Conservation (phyloP, 1,140 invertebrate species). For the Ganaspis sp. region DNA sequence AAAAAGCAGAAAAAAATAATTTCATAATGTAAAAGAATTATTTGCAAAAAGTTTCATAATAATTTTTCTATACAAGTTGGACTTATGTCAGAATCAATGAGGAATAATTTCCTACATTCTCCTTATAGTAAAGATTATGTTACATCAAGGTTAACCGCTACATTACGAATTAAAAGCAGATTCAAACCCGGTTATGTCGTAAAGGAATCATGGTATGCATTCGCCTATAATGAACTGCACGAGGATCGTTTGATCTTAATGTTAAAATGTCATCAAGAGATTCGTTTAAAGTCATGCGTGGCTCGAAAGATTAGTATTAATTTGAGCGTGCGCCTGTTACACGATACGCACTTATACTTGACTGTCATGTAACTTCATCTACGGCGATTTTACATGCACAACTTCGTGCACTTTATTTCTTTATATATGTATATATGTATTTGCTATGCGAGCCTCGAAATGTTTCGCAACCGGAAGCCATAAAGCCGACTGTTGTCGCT, state of each 20-base stretch:
- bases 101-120: constrained; percentile 22
- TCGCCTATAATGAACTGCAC: constrained; percentile 14
- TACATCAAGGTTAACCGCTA: constrained; percentile 30
- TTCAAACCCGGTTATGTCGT: constrained; percentile 22
- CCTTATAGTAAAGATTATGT: constrained; percentile 12
- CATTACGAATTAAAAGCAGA: constrained; percentile 28
- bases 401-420: not conserved
- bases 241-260: constrained; percentile 31
- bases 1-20: not conserved
- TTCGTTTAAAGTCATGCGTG: constrained; percentile 11
- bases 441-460: constrained; percentile 28
- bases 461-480: constrained; percentile 30
- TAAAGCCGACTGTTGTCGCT: constrained; percentile 26
- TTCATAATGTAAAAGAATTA: not conserved
- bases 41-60: too few species aligned
- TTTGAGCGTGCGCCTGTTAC: constrained; percentile 29
- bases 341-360: constrained; percentile 18
- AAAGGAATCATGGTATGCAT: constrained; percentile 14
- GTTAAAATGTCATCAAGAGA: constrained; percentile 29
- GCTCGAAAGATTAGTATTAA: constrained; percentile 20
- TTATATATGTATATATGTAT: not conserved
- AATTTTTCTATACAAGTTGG: not conserved
- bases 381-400: constrained; percentile 20
- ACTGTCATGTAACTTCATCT: constrained; percentile 30
- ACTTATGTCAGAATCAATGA: constrained; percentile 11